Evolutionary conservation across 2,113 vertebrate genomes (phyloP).

Genomic region (Potamarius usumacintae): DNA sequence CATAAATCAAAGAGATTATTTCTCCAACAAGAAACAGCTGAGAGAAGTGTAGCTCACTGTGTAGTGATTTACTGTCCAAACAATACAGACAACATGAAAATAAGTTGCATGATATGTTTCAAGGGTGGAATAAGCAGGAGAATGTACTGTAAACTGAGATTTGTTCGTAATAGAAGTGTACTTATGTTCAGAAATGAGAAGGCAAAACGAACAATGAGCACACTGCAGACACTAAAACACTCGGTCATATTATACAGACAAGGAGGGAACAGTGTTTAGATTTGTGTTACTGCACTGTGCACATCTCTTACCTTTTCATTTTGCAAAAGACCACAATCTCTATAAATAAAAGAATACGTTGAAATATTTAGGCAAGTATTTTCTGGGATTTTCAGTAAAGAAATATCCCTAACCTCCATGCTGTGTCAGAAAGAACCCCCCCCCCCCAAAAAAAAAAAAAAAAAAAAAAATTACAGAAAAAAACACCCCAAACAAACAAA

Average conservation of each 20-base stretch:
- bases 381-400: slow-evolving; percentile 91
- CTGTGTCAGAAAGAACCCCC: slow-evolving; percentile 79
- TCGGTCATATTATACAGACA: slow-evolving; percentile 73
- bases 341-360: slow-evolving; percentile 99
- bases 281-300: slow-evolving; percentile 93
- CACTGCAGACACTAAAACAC: slow-evolving; percentile 69
- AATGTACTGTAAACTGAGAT: not conserved
- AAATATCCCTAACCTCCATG: slow-evolving; percentile 98
- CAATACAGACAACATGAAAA: not conserved
- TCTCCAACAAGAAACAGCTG: not conserved
- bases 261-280: slow-evolving; percentile 87
- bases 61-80: not conserved
- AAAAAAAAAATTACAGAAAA: not conserved
- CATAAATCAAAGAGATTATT: not conserved
- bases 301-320: slow-evolving; percentile 99
- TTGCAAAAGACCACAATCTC: slow-evolving; percentile 99
- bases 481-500: slow-evolving; percentile 53
- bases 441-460: not conserved
- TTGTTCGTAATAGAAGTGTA: not conserved
- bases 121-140: not conserved
- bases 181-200: slow-evolving; percentile 10
- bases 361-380: slow-evolving; percentile 99
- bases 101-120: not conserved
- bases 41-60: not conserved
- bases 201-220: slow-evolving; percentile 64